A percentile compares a stretch with the other conserved stretches of the same genome.
Evolutionary conservation across 2,797 vertebrate genomes (phyloP).

Genomic region (Sebastes elongatus): DNA sequence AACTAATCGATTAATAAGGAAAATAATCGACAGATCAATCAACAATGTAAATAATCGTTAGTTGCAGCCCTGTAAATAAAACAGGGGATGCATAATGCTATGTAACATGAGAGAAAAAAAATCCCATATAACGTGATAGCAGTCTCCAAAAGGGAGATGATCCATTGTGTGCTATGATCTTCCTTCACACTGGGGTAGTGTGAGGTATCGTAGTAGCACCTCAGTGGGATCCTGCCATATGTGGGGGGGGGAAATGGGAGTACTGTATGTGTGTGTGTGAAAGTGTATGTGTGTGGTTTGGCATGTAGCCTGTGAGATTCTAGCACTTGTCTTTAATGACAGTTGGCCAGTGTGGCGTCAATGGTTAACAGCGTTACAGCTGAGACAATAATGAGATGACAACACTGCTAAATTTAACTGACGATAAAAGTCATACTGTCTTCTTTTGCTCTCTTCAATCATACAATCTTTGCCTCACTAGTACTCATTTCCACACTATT

Average conservation of each 20-base stretch:
- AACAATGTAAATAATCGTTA: no score
- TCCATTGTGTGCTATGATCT: constrained; percentile 24
- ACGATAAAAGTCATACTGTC: background rate
- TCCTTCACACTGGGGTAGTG: constrained; percentile 54
- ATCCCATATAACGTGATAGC: background rate
- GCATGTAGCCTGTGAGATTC: constrained; percentile 52
- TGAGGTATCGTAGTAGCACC: constrained; percentile 56
- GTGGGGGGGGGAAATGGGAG: constrained; percentile 14
- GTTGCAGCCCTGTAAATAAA: background rate
- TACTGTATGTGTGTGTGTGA: background rate
- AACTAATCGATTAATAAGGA: no score
- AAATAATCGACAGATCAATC: no score
- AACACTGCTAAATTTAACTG: constrained; percentile 17
- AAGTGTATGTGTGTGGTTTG: constrained; percentile 27
- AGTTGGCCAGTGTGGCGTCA: constrained; percentile 52
- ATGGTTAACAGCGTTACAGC: constrained; percentile 50
- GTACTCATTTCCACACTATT: background rate
- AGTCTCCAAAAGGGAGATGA: background rate
- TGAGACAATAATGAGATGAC: constrained; percentile 13
- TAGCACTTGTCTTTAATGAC: constrained; percentile 57
- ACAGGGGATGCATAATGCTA: background rate
- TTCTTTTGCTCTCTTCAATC: background rate
- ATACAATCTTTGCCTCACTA: background rate
- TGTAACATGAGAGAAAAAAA: background rate
- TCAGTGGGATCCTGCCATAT: constrained; percentile 63